Conservation (phyloP, 23 tunicate genomes). For the Halocynthia roretzi region DNA sequence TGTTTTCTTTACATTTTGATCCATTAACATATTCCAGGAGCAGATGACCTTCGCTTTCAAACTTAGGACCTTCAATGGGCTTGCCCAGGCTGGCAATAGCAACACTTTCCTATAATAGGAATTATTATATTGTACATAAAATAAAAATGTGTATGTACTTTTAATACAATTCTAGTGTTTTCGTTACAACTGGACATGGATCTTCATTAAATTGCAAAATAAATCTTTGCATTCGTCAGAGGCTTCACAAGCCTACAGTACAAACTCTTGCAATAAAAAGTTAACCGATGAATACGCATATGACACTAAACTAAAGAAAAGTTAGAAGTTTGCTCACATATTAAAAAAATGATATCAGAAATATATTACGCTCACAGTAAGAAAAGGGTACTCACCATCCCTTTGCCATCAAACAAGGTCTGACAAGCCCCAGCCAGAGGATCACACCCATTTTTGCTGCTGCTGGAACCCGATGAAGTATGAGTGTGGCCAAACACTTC, state of each 20-base stretch:
- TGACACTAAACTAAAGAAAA: too few species aligned
- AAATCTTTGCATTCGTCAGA: too few species aligned
- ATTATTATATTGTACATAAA: too few species aligned
- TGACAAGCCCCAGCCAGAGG: conserved; percentile 53
- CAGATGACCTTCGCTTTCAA: conserved; percentile 41
- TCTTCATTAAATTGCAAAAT: too few species aligned
- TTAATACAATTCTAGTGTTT: too few species aligned
- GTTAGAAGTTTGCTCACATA: background rate
- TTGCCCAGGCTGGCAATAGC: conserved; percentile 32
- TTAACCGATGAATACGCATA: too few species aligned
- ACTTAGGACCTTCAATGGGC: conserved; percentile 12
- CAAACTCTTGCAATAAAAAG: too few species aligned
- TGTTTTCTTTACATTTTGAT: conserved; percentile 23
- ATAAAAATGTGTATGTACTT: too few species aligned
- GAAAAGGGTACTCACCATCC: conserved; percentile 9
- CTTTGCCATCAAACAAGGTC: conserved; percentile 16
- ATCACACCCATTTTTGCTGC: conserved; percentile 25
- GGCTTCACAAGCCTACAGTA: too few species aligned
- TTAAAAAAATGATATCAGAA: background rate
- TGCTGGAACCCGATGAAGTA: conserved; percentile 1
- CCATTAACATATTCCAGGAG: conserved; percentile 39
- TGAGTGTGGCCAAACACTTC: conserved; percentile 4
- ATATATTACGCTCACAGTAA: background rate
- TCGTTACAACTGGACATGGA: too few species aligned
- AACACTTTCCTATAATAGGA: conserved; percentile 25